Evolutionary conservation across 2,888 invertebrate genomes (phyloP).

Genomic region (Tetragnatha montana): DNA sequence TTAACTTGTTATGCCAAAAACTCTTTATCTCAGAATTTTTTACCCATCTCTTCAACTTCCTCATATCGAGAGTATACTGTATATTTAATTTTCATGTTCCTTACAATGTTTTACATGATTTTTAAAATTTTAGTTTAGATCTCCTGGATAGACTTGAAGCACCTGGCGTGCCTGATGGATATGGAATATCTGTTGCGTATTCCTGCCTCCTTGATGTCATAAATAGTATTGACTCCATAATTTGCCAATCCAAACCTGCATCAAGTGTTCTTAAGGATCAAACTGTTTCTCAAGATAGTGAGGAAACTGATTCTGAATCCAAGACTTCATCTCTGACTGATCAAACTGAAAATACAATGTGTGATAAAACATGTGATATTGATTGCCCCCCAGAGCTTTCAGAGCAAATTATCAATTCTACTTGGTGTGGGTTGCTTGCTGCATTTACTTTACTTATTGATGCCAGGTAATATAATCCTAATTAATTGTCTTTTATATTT

Average conservation of each 20-base stretch:
- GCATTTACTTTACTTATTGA: conserved; percentile 94
- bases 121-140: conserved; percentile 82
- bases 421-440: conserved; percentile 95
- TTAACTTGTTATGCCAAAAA: too few species aligned
- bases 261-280: background rate
- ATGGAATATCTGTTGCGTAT: conserved; percentile 96
- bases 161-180: conserved; percentile 95
- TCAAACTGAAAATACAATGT: conserved; percentile 35
- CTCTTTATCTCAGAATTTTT: too few species aligned
- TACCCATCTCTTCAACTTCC: too few species aligned
- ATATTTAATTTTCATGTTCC: background rate
- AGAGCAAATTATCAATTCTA: conserved; percentile 89
- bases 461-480: conserved; percentile 81
- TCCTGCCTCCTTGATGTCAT: conserved; percentile 94
- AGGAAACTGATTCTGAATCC: conserved; percentile 15
- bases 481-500: background rate
- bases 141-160: conserved; percentile 97
- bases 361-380: conserved; percentile 55
- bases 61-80: too few species aligned
- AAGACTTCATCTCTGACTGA: conserved; percentile 4
- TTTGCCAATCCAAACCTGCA: conserved; percentile 74
- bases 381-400: conserved; percentile 53
- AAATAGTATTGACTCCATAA: conserved; percentile 86
- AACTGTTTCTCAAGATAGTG: conserved; percentile 24
- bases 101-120: background rate